Conservation (phyloP, 2,113 vertebrate genomes). For the Ceyx cyanopectus region DNA sequence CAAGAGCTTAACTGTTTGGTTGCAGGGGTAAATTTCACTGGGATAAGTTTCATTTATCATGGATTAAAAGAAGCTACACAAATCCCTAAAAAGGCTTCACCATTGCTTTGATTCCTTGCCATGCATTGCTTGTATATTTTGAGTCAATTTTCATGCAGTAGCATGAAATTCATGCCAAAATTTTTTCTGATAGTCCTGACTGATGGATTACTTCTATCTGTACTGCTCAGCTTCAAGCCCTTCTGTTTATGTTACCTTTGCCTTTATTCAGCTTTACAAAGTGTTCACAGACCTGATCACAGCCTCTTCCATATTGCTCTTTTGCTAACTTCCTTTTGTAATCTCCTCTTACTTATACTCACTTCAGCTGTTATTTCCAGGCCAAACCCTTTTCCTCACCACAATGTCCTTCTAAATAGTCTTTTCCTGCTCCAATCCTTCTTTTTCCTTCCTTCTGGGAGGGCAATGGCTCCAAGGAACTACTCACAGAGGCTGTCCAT, state of each 20-base stretch:
- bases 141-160: conserved; percentile 25
- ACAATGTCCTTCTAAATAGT: rapidly evolving
- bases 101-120: conserved; percentile 52
- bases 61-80: conserved; percentile 46
- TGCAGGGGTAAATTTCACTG: conserved; percentile 16
- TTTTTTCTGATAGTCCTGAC: conserved; percentile 29
- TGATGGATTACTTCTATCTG: conserved; percentile 55
- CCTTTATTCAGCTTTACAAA: background rate
- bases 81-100: conserved; percentile 38
- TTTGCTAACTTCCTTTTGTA: background rate
- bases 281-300: background rate
- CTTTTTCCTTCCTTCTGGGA: background rate
- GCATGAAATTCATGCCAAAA: conserved; percentile 38
- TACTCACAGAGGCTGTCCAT: background rate
- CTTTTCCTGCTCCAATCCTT: background rate
- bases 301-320: background rate
- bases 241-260: background rate
- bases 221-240: background rate
- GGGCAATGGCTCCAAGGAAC: background rate
- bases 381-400: background rate
- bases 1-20: conserved; percentile 43
- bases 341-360: background rate
- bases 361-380: background rate
- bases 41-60: conserved; percentile 41
- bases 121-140: conserved; percentile 34